phyloP scores from a whole-genome alignment of 1,140 invertebrate species.

The Phocides pigmalion region DNA sequence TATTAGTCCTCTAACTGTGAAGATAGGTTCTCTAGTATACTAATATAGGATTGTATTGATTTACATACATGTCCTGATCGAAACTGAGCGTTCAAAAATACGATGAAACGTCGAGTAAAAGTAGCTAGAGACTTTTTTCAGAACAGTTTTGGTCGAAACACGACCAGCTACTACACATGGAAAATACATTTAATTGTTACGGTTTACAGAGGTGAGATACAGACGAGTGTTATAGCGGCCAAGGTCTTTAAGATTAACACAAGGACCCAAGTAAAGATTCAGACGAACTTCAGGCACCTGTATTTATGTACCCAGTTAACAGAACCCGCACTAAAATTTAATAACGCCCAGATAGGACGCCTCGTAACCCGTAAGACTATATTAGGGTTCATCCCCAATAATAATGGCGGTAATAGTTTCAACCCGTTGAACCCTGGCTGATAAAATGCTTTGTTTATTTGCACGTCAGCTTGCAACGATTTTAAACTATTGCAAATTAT shows the following conservation, averaged over 20 bases:
- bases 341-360: slow-evolving; percentile 23
- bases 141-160: no score
- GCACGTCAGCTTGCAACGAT: slow-evolving; percentile 21
- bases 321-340: slow-evolving; percentile 28
- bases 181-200: no score
- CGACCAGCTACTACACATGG: no score
- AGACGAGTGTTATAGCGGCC: neutral
- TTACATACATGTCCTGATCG: no score
- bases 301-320: slow-evolving; percentile 21
- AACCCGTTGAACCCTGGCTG: slow-evolving; percentile 33
- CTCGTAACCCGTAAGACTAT: slow-evolving; percentile 25
- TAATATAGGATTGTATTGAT: no score
- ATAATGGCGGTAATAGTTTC: slow-evolving; percentile 40
- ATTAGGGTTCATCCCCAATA: slow-evolving; percentile 37
- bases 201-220: no score
- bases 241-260: neutral
- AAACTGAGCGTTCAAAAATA: no score
- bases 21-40: no score
- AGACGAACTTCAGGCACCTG: slow-evolving; percentile 7
- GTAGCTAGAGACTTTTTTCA: no score
- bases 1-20: no score
- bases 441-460: slow-evolving; percentile 45
- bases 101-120: no score
- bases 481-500: slow-evolving; percentile 5
- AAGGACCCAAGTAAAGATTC: neutral